Evolutionary conservation across 1,140 invertebrate genomes (phyloP), one percentile per base, ranked within the genome.

Genomic region (Lordiphosa mommai): DNA sequence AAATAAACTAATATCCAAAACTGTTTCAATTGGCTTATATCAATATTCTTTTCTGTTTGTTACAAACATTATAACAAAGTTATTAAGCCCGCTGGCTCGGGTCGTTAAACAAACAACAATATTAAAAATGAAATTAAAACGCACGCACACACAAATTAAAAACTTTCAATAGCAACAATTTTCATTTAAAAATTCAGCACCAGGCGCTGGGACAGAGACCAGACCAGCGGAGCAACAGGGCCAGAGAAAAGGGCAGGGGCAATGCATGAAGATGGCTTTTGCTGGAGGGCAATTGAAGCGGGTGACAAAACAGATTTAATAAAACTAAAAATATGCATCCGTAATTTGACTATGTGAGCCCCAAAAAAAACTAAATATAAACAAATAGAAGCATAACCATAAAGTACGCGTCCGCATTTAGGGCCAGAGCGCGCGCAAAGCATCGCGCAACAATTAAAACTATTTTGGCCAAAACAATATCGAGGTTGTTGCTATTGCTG

Each of bases 111-210:
- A 65, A 64, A 48, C 63, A 60, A 58, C 34, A 47, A 47, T 47
- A 53, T 41, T 51, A 29, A 49, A 60, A 69, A 77, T 77, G 72
- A 84, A 77, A 84, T 72, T 70, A 77, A 67, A 77, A 72, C 47
- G 51, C 43, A 65, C 59, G 38, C 79, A 61, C 71, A 48, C 47
- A 71, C 71, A 82, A 82, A 82, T 84, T 82, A 84, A 82, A 82
- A 82, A 82, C 77, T 82, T 82, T 82, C 77, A 84, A 82, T 82
- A 82, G 77, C 77, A 76, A 84, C 76, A 71, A 82, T 82, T 84
- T 85, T 77, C 68, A 84, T 84, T 84, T 84, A 69, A 84, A 84
- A 84, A 84, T 84, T 84, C 79, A 84, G 69, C 72, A 71, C 77
- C 79, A 84, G 43, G 68, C 60, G 27, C 67, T 41, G 77, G 63